Evolutionary conservation across 2,113 vertebrate genomes (phyloP).

Genomic region (Saguinus imperator): DNA sequence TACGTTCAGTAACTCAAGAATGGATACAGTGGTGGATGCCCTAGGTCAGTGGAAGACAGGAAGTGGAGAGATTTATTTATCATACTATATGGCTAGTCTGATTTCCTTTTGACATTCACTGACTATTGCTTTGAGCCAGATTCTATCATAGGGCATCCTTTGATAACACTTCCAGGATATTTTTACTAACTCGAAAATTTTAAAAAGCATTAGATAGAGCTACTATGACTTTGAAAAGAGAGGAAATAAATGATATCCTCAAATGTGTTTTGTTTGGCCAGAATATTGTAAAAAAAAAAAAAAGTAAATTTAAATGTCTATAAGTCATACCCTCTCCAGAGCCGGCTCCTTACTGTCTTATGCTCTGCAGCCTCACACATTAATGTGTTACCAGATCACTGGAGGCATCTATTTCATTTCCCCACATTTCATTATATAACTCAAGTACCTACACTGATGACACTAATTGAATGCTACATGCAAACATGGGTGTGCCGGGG

Average conservation of each 20-base stretch:
- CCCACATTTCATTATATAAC: too few species aligned
- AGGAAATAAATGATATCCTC: neutral
- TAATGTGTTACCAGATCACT: neutral
- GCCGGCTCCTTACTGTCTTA: accelerated
- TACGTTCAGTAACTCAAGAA: neutral
- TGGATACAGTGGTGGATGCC: neutral
- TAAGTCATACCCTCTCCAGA: neutral
- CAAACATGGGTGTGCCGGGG: neutral
- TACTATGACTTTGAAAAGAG: neutral
- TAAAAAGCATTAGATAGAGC: neutral
- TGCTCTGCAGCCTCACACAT: neutral
- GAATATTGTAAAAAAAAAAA: neutral
- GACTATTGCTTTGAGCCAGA: neutral
- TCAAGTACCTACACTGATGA: neutral
- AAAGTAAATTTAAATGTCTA: neutral
- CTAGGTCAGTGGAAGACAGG: neutral
- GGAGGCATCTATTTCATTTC: neutral
- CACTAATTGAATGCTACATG: neutral
- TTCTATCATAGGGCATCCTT: neutral
- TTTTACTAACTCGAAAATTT: neutral
- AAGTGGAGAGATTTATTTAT: neutral
- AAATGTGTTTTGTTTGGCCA: neutral
- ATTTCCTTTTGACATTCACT: neutral
- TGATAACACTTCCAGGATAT: neutral
- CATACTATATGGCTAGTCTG: neutral